Conservation (phyloP, 2,888 invertebrate genomes). For the Andrena bucephala region DNA sequence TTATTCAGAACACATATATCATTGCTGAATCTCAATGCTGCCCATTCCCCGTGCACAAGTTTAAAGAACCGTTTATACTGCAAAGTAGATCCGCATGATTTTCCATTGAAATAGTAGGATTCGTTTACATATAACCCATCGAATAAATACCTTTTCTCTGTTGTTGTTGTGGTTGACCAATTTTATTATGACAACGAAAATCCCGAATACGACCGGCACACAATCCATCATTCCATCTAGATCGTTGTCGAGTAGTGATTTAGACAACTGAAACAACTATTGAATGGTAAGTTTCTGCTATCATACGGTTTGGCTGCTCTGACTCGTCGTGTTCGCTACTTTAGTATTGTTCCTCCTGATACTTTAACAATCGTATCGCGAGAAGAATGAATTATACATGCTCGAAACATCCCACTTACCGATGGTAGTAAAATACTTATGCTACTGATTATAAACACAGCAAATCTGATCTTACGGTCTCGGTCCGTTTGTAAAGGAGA, state of each 20-base stretch:
- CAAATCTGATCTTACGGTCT: background rate
- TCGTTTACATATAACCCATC: background rate
- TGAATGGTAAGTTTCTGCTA: background rate
- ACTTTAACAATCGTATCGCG: no score
- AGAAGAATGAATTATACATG: no score
- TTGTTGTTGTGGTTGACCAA: constrained; percentile 19
- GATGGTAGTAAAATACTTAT: background rate
- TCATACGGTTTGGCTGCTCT: background rate
- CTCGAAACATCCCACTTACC: constrained; percentile 11
- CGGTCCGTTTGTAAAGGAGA: background rate
- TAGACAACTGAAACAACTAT: background rate
- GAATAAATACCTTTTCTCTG: constrained; percentile 11
- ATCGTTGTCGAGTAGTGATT: background rate
- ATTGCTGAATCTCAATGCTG: no score
- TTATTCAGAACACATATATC: constrained; percentile 6
- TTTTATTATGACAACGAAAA: background rate
- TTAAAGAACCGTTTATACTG: constrained; percentile 20
- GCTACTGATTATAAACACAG: background rate
- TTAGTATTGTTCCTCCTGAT: no score
- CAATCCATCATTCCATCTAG: constrained; percentile 16
- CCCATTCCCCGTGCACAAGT: constrained; percentile 23
- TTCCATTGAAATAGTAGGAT: background rate
- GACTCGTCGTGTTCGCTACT: background rate
- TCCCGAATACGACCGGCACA: background rate
- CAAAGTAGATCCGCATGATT: background rate